phyloP scores from a whole-genome alignment of 2,113 vertebrate genomes.

The Calonectris borealis region DNA sequence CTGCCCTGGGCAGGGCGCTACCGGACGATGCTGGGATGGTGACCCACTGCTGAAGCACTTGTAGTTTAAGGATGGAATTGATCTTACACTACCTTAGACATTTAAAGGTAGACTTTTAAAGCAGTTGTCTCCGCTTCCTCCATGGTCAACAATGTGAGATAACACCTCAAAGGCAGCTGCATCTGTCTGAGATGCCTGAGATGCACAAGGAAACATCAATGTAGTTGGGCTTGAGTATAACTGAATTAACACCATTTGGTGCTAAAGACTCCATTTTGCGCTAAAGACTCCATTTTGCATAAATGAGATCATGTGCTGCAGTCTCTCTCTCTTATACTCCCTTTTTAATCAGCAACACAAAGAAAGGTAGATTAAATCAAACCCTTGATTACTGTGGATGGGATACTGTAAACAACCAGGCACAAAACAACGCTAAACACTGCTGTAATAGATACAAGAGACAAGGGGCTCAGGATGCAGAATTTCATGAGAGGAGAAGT shows the following conservation, averaged over 20 bases:
- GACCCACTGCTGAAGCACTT: fast-evolving
- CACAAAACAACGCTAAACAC: not conserved
- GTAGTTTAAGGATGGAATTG: not conserved
- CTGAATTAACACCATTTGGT: not conserved
- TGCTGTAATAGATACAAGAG: not conserved
- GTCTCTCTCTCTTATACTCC: not conserved
- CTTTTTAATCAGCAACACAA: not conserved
- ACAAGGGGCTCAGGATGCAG: not conserved
- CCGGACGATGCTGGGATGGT: fast-evolving
- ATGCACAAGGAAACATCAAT: not conserved
- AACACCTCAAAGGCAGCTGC: not conserved
- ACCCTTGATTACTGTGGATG: not conserved
- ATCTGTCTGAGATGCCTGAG: not conserved
- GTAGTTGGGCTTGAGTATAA: not conserved
- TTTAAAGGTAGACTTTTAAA: not conserved
- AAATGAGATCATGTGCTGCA: not conserved
- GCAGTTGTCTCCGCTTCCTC: not conserved
- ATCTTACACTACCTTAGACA: not conserved
- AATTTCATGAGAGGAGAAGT: not conserved
- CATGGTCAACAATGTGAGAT: fast-evolving
- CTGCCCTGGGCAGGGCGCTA: too few relatives aligned
- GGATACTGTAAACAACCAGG: not conserved
- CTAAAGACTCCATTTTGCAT: not conserved
- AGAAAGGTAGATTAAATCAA: not conserved
- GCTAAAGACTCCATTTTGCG: not conserved